Percentiles rank a stretch among this genome's conserved stretches.
phyloP scores from a whole-genome alignment of 2,888 invertebrate species.

The Philereme transversata region DNA sequence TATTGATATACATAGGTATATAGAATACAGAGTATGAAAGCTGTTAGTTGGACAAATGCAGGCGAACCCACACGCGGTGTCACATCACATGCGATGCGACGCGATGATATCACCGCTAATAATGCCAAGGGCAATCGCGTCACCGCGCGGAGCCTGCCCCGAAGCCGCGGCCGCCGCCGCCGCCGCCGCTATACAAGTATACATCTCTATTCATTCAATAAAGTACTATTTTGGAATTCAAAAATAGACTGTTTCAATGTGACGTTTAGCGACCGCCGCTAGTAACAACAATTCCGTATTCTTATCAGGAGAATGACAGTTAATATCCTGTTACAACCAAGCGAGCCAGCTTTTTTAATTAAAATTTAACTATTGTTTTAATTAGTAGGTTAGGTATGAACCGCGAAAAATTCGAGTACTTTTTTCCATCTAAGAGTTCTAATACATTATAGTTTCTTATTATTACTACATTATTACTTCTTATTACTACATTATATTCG shows the following conservation, averaged over 20 bases:
- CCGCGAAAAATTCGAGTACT: too few relatives aligned
- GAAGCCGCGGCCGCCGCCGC: too few relatives aligned
- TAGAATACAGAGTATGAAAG: background rate
- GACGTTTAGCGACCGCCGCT: background rate
- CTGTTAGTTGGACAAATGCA: slow-evolving; percentile 4
- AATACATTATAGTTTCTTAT: too few relatives aligned
- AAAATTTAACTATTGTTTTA: too few relatives aligned
- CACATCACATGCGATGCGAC: slow-evolving; percentile 10
- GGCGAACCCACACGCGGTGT: slow-evolving; percentile 13
- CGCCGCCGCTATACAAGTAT: slow-evolving; percentile 3
- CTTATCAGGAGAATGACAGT: background rate
- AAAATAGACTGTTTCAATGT: slow-evolving; percentile 3
- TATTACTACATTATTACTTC: too few relatives aligned
- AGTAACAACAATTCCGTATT: background rate
- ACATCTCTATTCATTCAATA: slow-evolving; percentile 23
- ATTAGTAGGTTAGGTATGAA: too few relatives aligned
- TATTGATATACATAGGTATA: too few relatives aligned
- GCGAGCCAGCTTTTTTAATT: too few relatives aligned
- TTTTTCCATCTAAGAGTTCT: too few relatives aligned
- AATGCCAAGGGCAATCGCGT: slow-evolving; percentile 71
- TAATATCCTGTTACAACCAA: background rate
- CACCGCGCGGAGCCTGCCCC: slow-evolving; percentile 29
- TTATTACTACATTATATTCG: too few relatives aligned
- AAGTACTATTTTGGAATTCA: slow-evolving; percentile 16
- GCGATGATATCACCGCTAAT: slow-evolving; percentile 48